Evolutionary conservation across 1,140 invertebrate species (phyloP).

Genomic region (Piezodorus guildinii): DNA sequence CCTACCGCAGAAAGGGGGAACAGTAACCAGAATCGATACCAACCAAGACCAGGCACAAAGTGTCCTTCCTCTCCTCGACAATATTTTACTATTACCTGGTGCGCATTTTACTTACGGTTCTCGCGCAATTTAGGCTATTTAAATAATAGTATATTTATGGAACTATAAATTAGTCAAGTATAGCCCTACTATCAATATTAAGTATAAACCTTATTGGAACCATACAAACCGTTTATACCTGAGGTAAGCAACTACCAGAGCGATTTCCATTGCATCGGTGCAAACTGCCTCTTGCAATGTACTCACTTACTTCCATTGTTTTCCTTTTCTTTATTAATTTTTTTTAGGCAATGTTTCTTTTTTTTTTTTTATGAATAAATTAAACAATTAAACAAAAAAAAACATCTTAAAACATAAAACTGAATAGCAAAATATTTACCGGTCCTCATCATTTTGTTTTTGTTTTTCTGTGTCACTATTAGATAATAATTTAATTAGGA

Average conservation of each 20-base stretch:
- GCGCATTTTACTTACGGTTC: constrained; percentile 51
- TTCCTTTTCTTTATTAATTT: too few species aligned
- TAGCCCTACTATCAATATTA: not conserved
- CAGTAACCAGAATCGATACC: not conserved
- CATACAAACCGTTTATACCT: constrained; percentile 16
- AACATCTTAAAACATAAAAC: constrained; percentile 16
- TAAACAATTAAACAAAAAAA: constrained; percentile 8
- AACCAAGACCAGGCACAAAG: not conserved
- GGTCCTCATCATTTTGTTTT: not conserved
- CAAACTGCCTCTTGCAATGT: not conserved
- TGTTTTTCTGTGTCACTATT: too few species aligned
- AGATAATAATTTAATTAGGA: not conserved
- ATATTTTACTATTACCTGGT: constrained; percentile 45
- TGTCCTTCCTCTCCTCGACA: constrained; percentile 5
- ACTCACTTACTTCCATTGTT: not conserved
- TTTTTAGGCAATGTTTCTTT: too few species aligned
- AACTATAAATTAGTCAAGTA: not conserved
- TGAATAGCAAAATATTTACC: too few species aligned
- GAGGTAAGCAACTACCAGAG: not conserved
- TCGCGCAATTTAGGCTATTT: constrained; percentile 39
- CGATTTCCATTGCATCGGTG: not conserved
- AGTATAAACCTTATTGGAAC: constrained; percentile 18
- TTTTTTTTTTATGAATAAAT: not conserved
- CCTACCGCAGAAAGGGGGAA: constrained; percentile 23
- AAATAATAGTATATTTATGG: not conserved